Percentiles rank a stretch among this genome's conserved stretches.
Evolutionary conservation across 2,113 vertebrate genomes (phyloP).

Genomic region (Spheniscus mendiculus): DNA sequence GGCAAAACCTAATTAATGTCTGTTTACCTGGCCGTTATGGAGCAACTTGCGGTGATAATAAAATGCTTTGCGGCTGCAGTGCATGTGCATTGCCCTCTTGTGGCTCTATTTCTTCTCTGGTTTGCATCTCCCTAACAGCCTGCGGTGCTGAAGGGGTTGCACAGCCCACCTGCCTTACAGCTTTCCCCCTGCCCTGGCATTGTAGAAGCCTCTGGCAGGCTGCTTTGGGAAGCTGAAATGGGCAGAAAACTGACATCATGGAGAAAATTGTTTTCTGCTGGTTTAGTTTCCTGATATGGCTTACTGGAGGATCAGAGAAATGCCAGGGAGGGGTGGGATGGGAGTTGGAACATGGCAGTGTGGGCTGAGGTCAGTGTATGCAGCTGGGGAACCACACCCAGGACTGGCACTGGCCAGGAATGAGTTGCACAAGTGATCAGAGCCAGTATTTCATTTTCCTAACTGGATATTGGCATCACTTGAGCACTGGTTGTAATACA

Average conservation of each 20-base stretch:
- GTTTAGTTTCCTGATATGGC: background rate
- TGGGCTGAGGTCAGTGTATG: background rate
- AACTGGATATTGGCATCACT: background rate
- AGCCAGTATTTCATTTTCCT: background rate
- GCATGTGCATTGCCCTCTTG: background rate
- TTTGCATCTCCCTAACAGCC: background rate
- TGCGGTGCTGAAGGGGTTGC: rapidly evolving
- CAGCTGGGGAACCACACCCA: background rate
- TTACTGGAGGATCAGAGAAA: background rate
- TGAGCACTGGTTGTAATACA: background rate
- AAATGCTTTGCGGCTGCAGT: background rate
- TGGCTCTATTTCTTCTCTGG: background rate
- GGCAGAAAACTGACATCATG: background rate
- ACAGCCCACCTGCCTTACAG: background rate
- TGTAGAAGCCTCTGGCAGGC: background rate
- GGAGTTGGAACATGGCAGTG: background rate
- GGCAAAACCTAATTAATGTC: background rate
- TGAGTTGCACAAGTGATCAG: background rate
- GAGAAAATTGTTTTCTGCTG: background rate
- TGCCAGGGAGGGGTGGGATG: background rate
- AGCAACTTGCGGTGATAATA: background rate
- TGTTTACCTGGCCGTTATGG: background rate
- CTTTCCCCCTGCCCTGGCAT: background rate
- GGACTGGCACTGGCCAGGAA: background rate
- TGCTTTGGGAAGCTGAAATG: background rate